A percentile compares a stretch with the other conserved stretches of the same genome.
phyloP scores from a whole-genome alignment of 2,888 invertebrate genomes.

The Aphrophora alni region DNA sequence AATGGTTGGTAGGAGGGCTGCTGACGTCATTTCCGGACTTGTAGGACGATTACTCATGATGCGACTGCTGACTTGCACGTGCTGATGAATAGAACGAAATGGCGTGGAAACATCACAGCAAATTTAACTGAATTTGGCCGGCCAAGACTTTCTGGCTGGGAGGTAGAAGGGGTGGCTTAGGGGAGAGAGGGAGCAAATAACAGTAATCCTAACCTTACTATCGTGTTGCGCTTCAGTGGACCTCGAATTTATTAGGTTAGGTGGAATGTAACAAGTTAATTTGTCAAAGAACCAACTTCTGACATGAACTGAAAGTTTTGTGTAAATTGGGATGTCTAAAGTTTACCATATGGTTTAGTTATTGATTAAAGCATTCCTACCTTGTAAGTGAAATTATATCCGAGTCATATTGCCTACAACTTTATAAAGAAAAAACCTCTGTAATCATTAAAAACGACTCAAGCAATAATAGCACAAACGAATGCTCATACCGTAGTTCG shows the following conservation, averaged over 20 bases:
- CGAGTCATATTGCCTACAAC: background rate
- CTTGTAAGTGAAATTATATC: background rate
- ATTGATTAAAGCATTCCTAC: background rate
- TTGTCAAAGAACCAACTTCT: background rate
- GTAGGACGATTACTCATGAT: background rate
- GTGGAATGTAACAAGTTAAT: background rate
- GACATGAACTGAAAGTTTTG: background rate
- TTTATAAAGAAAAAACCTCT: no score
- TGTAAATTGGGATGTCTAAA: background rate
- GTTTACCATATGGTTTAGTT: background rate
- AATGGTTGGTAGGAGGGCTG: background rate
- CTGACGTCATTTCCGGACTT: background rate
- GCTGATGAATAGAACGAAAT: conserved; percentile 9
- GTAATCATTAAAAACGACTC: no score
- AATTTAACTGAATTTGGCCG: background rate
- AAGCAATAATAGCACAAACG: no score
- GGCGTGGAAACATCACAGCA: conserved; percentile 3
- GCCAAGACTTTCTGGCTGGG: background rate
- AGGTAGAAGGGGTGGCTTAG: background rate
- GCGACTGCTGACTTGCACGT: background rate
- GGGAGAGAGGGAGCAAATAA: background rate
- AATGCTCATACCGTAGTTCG: no score
- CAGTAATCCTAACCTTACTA: background rate
- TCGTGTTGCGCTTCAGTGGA: background rate
- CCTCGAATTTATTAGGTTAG: background rate